Conservation (phyloP, 1,140 invertebrate genomes). For the Trialeurodes vaporariorum region DNA sequence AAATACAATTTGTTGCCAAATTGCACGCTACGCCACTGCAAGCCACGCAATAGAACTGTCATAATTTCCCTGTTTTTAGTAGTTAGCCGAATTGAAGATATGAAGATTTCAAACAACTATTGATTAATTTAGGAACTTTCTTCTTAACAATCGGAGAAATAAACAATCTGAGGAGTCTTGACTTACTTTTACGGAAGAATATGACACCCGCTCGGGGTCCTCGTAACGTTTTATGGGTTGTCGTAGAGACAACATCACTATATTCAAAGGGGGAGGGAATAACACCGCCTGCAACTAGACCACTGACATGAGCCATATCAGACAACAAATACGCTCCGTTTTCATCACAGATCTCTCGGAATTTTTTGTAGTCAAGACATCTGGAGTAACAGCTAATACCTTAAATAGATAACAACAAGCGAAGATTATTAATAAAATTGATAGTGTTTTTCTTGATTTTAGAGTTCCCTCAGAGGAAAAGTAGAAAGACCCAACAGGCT, state of each 20-base stretch:
- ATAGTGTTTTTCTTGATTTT: too few species aligned
- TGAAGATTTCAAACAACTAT: too few species aligned
- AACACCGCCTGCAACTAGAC: conserved; percentile 74
- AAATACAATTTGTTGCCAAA: too few species aligned
- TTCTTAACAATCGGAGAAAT: too few species aligned
- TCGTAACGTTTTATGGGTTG: conserved; percentile 89
- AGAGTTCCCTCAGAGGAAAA: too few species aligned
- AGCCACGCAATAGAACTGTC: too few species aligned
- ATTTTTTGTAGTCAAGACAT: conserved; percentile 76
- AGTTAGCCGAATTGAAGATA: too few species aligned
- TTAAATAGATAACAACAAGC: conserved; percentile 18
- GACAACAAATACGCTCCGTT: conserved; percentile 79
- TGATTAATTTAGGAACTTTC: too few species aligned
- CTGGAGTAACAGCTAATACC: conserved; percentile 81
- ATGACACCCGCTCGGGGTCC: conserved; percentile 84
- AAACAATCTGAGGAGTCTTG: too few species aligned
- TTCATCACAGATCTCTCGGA: conserved; percentile 77
- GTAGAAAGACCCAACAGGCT: too few species aligned
- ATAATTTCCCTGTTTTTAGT: too few species aligned
- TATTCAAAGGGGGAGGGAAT: conserved; percentile 86
- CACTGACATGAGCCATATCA: conserved; percentile 93
- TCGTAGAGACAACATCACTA: conserved; percentile 89
- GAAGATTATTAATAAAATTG: neutral
- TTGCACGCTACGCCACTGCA: too few species aligned
- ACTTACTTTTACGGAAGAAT: conserved; percentile 70